Conservation (phyloP, 2,888 invertebrate species). For the Limnephilus auricula region DNA sequence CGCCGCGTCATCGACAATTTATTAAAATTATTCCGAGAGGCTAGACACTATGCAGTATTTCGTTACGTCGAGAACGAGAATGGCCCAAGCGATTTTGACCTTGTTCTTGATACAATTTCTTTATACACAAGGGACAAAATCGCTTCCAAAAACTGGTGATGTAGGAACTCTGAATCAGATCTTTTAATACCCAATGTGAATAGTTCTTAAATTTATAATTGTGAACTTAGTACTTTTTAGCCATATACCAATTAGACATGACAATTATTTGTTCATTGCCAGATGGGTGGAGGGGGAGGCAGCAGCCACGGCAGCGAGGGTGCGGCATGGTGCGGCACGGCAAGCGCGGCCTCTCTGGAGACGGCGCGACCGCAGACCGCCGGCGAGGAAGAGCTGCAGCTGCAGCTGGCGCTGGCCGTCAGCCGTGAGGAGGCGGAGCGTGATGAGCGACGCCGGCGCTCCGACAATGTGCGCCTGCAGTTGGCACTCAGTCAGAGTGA, state of each 20-base stretch:
- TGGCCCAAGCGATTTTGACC: too few species aligned
- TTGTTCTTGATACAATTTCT: too few species aligned
- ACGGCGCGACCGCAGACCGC: constrained; percentile 96
- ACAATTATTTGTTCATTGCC: neutral
- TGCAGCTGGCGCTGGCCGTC: constrained; percentile 98
- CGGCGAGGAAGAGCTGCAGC: constrained; percentile 98
- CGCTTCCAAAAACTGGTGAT: too few species aligned
- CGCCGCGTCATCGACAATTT: too few species aligned
- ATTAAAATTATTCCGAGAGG: too few species aligned
- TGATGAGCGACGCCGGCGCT: constrained; percentile 94
- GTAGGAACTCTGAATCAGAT: too few species aligned
- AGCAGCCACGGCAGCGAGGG: constrained; percentile 54
- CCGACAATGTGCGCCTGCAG: constrained; percentile 97
- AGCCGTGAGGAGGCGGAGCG: constrained; percentile 98
- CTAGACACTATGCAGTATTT: too few species aligned
- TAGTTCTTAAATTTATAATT: neutral
- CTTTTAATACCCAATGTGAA: too few species aligned
- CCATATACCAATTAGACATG: neutral
- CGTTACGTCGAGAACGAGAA: too few species aligned
- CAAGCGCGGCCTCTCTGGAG: constrained; percentile 80
- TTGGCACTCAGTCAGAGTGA: constrained; percentile 96
- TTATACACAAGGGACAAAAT: too few species aligned
- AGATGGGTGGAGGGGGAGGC: constrained; percentile 62
- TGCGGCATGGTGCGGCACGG: constrained; percentile 68
- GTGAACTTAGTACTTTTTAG: neutral